Percentiles rank a stretch among this genome's conserved stretches.
Evolutionary conservation across 2,888 invertebrate genomes (phyloP).

Genomic region (Orchesella flavescens): DNA sequence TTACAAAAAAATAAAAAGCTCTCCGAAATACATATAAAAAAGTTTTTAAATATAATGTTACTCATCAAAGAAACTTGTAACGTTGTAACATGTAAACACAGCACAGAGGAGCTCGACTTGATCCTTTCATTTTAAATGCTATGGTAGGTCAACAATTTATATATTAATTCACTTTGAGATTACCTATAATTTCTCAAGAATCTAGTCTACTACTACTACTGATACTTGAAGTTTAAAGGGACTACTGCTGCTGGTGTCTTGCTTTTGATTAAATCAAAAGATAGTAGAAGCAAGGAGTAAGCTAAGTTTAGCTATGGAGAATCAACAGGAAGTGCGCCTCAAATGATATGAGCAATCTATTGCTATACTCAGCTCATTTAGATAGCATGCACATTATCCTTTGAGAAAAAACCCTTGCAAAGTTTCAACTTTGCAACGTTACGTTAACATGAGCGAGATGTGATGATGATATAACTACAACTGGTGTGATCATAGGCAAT

Average conservation of each 20-base stretch:
- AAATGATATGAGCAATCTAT: constrained; percentile 38
- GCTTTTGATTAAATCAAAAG: background rate
- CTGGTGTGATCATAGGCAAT: background rate
- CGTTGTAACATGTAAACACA: too few species aligned
- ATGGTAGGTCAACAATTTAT: constrained; percentile 23
- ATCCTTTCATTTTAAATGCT: background rate
- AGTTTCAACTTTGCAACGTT: background rate
- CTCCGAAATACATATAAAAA: background rate
- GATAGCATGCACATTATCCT: background rate
- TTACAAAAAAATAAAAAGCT: background rate
- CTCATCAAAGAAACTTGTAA: background rate
- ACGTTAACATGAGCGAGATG: too few species aligned
- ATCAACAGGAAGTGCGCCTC: constrained; percentile 60
- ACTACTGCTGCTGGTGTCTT: background rate
- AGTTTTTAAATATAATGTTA: background rate
- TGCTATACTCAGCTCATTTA: background rate
- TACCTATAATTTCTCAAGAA: background rate
- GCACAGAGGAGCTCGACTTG: background rate
- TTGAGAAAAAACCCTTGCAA: background rate
- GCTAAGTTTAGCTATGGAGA: background rate
- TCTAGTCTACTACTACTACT: background rate
- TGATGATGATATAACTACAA: background rate
- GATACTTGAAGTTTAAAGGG: constrained; percentile 7
- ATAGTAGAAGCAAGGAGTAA: background rate
- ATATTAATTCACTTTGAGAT: background rate